phyloP scores from a whole-genome alignment of 2,888 invertebrate genomes.

The Macaria notata region DNA sequence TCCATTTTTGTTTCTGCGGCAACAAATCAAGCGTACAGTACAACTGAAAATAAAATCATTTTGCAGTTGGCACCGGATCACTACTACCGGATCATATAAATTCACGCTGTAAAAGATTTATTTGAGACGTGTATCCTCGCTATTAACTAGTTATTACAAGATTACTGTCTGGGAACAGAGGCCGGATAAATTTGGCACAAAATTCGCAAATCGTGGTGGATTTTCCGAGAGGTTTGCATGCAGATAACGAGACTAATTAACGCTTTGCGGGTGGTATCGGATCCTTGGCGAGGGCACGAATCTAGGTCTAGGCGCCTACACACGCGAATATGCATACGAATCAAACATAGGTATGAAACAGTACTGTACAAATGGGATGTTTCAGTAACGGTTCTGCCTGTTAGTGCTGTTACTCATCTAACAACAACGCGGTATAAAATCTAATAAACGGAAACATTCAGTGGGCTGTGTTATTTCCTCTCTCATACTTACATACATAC shows the following conservation, averaged over 20 bases:
- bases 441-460: no score
- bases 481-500: no score
- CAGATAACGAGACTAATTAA: conserved; percentile 58
- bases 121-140: conserved; percentile 15
- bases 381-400: conserved; percentile 10
- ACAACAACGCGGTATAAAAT: no score
- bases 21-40: conserved; percentile 5
- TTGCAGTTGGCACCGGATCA: conserved; percentile 15
- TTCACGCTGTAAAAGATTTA: conserved; percentile 18
- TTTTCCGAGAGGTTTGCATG: conserved; percentile 42
- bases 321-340: conserved; percentile 4
- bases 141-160: conserved; percentile 13
- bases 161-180: conserved; percentile 7
- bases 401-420: conserved; percentile 1
- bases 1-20: conserved; percentile 5
- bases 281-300: conserved; percentile 66
- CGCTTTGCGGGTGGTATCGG: conserved; percentile 57
- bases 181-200: conserved; percentile 12
- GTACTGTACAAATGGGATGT: conserved; percentile 6
- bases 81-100: conserved; percentile 10
- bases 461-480: no score
- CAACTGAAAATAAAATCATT: conserved; percentile 18
- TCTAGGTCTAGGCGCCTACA: conserved; percentile 62
- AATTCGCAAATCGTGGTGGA: conserved; percentile 23
- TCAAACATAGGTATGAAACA: no score